These are phyloP conservation scores for Stratiomys singularior DNA, from an alignment of 2,888 invertebrate genomes.

Conservation along the genomic window DNA sequence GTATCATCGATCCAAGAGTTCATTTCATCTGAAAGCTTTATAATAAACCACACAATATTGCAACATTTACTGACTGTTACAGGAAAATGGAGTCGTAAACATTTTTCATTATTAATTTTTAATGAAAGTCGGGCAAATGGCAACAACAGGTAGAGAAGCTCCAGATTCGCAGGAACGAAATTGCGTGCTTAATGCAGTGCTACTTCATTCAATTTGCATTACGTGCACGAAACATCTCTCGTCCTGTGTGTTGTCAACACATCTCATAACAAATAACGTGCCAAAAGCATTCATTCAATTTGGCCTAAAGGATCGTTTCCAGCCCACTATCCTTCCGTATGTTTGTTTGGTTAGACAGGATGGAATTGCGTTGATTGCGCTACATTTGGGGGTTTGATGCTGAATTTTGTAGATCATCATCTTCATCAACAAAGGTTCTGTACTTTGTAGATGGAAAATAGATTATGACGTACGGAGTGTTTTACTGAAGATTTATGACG, in stretches of 20 bases:
- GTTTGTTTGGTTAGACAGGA: neutral
- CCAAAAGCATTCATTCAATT: neutral
- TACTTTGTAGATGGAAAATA: conserved; percentile 3
- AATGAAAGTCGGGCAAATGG: neutral
- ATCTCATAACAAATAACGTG: neutral
- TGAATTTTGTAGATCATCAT: conserved; percentile 1
- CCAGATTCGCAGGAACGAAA: neutral
- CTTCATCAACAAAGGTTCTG: neutral
- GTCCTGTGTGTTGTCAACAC: neutral
- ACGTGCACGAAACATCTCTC: neutral
- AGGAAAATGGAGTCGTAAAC: neutral
- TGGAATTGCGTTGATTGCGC: neutral
- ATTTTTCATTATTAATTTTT: conserved; percentile 4
- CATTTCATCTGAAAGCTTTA: too few relatives aligned
- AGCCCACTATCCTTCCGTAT: neutral
- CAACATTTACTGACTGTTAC: neutral
- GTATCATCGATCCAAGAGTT: too few relatives aligned
- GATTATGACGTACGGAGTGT: neutral
- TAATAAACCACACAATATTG: too few relatives aligned
- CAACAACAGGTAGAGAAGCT: neutral
- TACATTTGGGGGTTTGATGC: neutral
- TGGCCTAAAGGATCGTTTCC: neutral
- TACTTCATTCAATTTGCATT: conserved; percentile 6
- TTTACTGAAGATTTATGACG: neutral
- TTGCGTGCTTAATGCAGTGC: neutral